phyloP scores from a whole-genome alignment of 2,888 invertebrate genomes.

The Hydrotaea diabolus region DNA sequence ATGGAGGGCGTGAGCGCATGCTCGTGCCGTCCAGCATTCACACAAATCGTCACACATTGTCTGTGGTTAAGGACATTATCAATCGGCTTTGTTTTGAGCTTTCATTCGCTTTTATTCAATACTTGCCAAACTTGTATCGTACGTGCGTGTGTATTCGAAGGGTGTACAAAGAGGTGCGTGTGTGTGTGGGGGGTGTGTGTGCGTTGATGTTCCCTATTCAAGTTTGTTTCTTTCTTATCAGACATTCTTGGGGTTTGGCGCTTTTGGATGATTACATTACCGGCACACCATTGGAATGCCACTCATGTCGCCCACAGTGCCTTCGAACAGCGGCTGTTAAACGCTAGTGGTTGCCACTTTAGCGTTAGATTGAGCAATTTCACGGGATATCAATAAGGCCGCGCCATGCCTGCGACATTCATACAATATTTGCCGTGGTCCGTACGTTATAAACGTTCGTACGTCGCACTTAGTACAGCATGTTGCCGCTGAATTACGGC shows the following conservation, averaged over 20 bases:
- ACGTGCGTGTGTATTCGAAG: neutral
- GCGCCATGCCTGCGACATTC: neutral
- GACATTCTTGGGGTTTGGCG: conserved; percentile 57
- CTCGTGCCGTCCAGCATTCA: conserved; percentile 61
- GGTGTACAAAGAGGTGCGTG: neutral
- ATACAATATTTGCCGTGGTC: too few species aligned
- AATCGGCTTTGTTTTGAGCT: conserved; percentile 61
- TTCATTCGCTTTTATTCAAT: conserved; percentile 33
- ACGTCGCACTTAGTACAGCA: neutral
- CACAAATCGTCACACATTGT: conserved; percentile 61
- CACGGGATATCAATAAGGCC: neutral
- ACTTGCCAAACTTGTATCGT: neutral
- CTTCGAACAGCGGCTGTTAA: neutral
- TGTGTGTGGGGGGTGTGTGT: conserved; percentile 13
- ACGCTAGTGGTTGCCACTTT: neutral
- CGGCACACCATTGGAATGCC: conserved; percentile 56
- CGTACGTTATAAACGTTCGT: neutral
- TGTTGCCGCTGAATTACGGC: neutral
- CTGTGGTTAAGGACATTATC: conserved; percentile 70
- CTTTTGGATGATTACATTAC: conserved; percentile 53
- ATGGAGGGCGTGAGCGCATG: conserved; percentile 71
- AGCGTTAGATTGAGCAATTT: neutral
- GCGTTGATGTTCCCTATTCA: conserved; percentile 19
- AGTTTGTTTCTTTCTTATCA: conserved; percentile 27
- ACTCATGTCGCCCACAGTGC: conserved; percentile 29